These are phyloP conservation scores for Amniataba percoides DNA, from an alignment of 2,797 vertebrate species.

Conservation along the genomic window DNA sequence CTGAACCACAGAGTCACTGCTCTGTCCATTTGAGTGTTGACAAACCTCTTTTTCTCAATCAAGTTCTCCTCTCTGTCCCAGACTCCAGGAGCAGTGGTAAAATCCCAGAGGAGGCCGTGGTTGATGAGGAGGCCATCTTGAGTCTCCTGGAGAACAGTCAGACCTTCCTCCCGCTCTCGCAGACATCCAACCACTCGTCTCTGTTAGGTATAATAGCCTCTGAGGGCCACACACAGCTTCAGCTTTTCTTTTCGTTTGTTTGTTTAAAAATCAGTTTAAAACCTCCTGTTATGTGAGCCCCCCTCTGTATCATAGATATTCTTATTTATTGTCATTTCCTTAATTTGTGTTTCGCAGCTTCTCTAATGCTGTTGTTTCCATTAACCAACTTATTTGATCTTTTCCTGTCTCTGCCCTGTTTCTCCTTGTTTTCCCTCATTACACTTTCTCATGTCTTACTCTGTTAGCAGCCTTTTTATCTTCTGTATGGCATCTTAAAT, in stretches of 20 bases:
- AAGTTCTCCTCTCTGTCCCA: slow-evolving; percentile 3
- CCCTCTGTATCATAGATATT: not conserved
- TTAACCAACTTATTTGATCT: not conserved
- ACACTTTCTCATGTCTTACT: not conserved
- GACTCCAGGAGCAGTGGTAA: slow-evolving; percentile 60
- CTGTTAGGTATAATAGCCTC: slow-evolving; percentile 82
- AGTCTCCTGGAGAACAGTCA: slow-evolving; percentile 96
- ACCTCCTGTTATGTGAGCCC: not conserved
- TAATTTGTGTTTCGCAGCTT: too few relatives aligned
- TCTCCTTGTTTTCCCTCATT: not conserved
- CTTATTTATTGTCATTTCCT: not conserved
- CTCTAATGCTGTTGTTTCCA: not conserved
- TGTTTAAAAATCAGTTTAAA: not conserved
- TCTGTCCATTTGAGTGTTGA: not conserved
- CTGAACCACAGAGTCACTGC: slow-evolving; percentile 16
- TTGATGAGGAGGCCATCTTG: slow-evolving; percentile 97
- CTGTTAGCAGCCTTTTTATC: not conserved
- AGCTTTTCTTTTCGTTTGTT: not conserved
- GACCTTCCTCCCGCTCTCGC: slow-evolving; percentile 91
- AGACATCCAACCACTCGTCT: slow-evolving; percentile 89
- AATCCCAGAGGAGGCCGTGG: slow-evolving; percentile 88
- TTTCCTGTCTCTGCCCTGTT: not conserved
- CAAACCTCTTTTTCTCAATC: not conserved
- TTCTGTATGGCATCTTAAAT: not conserved
- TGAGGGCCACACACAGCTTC: not conserved